A percentile compares a stretch with the other conserved stretches of the same genome.
Evolutionary conservation across 2,113 vertebrate genomes (phyloP).

Genomic region (Halichoeres trimaculatus): DNA sequence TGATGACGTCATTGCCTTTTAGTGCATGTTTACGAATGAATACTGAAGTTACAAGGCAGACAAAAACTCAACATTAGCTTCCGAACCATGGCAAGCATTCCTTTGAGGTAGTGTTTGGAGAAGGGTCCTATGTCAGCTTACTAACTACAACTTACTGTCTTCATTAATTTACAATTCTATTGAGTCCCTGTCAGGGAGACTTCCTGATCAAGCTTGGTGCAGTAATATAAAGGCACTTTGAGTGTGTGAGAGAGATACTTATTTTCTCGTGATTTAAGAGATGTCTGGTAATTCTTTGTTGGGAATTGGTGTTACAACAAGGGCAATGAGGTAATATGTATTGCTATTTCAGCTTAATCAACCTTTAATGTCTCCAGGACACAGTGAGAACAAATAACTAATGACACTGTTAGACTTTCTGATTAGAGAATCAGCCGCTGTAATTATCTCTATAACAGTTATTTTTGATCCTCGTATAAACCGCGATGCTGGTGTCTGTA

Average conservation of each 20-base stretch:
- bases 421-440: conserved; percentile 17
- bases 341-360: neutral
- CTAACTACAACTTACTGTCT: neutral
- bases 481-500: conserved; percentile 21
- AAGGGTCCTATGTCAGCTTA: neutral
- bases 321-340: neutral
- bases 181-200: neutral
- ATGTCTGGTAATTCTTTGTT: neutral
- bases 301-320: neutral
- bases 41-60: too few relatives aligned
- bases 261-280: neutral
- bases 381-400: conserved; percentile 19
- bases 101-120: neutral
- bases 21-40: too few relatives aligned
- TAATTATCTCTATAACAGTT: conserved; percentile 50
- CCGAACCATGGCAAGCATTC: too few relatives aligned
- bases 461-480: conserved; percentile 45
- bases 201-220: neutral
- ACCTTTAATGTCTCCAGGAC: neutral
- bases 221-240: neutral
- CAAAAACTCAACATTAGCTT: too few relatives aligned
- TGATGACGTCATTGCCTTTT: too few relatives aligned
- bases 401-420: conserved; percentile 24
- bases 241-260: neutral
- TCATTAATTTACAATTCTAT: neutral